Conservation (phyloP, 2,888 invertebrate species). For the Drosophila melanocephala region DNA sequence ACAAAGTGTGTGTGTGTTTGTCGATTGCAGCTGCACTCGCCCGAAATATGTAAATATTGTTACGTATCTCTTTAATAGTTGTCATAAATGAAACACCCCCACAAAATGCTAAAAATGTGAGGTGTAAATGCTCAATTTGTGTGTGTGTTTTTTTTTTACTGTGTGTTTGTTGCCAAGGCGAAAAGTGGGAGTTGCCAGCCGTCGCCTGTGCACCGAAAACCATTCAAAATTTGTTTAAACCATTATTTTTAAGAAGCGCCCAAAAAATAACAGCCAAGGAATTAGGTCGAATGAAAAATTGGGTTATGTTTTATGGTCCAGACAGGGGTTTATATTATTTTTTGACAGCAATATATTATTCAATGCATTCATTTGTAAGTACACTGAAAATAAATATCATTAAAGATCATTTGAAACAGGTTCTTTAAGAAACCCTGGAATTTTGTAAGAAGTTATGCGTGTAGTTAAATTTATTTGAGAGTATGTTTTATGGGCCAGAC, state of each 20-base stretch:
- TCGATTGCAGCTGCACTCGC: conserved; percentile 69
- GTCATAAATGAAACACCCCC: conserved; percentile 65
- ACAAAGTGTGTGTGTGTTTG: conserved; percentile 3
- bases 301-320: not conserved
- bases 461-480: not conserved
- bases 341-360: not conserved
- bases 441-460: not conserved
- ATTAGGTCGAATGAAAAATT: not conserved
- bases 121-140: conserved; percentile 37
- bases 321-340: not conserved
- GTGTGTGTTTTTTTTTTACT: not conserved
- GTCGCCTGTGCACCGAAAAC: conserved; percentile 26
- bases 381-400: not conserved
- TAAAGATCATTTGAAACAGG: too few relatives aligned
- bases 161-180: conserved; percentile 47
- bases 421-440: not conserved
- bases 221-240: conserved; percentile 7
- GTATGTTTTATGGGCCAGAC: not conserved
- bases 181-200: conserved; percentile 46
- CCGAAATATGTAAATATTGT: conserved; percentile 64
- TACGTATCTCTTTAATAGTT: conserved; percentile 61
- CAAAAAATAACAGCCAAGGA: not conserved
- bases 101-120: conserved; percentile 56
- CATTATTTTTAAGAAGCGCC: not conserved
- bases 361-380: not conserved